These are phyloP conservation scores for Engystomops pustulosus DNA, from an alignment of 2,113 vertebrate species.

Conservation along the genomic window DNA sequence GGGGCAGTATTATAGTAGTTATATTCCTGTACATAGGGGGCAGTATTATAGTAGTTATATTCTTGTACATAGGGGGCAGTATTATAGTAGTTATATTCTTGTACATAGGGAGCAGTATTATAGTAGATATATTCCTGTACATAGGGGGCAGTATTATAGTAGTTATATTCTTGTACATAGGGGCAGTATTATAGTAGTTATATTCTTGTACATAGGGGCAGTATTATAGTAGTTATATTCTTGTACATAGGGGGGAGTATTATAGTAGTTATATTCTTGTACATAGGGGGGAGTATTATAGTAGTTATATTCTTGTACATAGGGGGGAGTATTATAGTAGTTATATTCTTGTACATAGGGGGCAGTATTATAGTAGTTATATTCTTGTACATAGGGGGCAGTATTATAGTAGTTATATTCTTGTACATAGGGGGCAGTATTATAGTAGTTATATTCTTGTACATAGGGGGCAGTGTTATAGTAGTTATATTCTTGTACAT, in stretches of 20 bases:
- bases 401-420: conserved; percentile 1
- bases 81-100: conserved; percentile 2
- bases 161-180: background rate
- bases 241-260: too few species aligned
- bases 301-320: too few species aligned
- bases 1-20: background rate
- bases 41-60: background rate
- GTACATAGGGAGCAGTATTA: background rate
- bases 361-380: too few species aligned
- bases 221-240: too few species aligned
- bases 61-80: background rate
- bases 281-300: too few species aligned
- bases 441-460: conserved; percentile 5
- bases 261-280: too few species aligned
- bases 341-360: too few species aligned
- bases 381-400: background rate
- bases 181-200: background rate
- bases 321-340: too few species aligned
- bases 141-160: conserved; percentile 2
- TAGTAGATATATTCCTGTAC: background rate
- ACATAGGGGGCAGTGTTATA: background rate
- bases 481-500: background rate
- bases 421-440: background rate
- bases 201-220: too few species aligned
- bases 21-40: background rate